Base-by-base conservation (phyloP, 2,888 invertebrate species). In the Brassicogethes aeneus region DNA sequence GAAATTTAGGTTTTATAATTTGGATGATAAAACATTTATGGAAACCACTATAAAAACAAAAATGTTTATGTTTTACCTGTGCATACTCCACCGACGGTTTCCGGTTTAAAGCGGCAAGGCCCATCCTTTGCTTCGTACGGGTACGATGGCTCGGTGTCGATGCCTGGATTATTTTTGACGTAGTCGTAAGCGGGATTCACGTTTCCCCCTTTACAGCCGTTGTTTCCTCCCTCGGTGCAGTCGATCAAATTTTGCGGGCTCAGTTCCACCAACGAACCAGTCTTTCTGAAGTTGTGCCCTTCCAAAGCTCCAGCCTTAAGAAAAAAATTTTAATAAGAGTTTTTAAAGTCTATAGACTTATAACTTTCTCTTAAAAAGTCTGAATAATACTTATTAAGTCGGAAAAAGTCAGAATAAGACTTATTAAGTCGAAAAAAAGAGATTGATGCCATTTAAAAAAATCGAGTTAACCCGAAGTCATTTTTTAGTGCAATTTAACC, bases 161-260 rank as follows among this genome's bases (percentile, higher is more conserved):
- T 70, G n/a, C 79, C 79, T 3, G 54, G 52, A 57, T 73, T 73
- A n/a, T 63, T 60, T 42, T 64, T 59, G 16, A 73, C 60, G 55
- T 73, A 73, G 54, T 72, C 55, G 54, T 70, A 74, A 15, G 72
- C 70, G 10, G 66, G 62, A 47, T 72, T 70, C 70, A 75, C 71
- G 15, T 70, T 54, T 17, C 76, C 77, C 12, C 76, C 76, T 23
- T 65, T 57, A 51, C 77, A 77, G 1, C 76, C 77, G 29, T 66
- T 57, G 52, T 75, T 76, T 7, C 69, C 72, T 44, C 70, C 72
- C 1, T 63, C 56, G 2, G 72, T 70, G 52, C 76, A 77, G 53
- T 77, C 76, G 16, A 77, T 63, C 23, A 77, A 58, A 56, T 77
- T 74, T 53, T 77, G 76, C 44, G 73, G 72, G 47, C 74, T 74